These are phyloP conservation scores for Paguma larvata DNA, from an alignment of 2,797 vertebrate genomes.

Conservation along the genomic window DNA sequence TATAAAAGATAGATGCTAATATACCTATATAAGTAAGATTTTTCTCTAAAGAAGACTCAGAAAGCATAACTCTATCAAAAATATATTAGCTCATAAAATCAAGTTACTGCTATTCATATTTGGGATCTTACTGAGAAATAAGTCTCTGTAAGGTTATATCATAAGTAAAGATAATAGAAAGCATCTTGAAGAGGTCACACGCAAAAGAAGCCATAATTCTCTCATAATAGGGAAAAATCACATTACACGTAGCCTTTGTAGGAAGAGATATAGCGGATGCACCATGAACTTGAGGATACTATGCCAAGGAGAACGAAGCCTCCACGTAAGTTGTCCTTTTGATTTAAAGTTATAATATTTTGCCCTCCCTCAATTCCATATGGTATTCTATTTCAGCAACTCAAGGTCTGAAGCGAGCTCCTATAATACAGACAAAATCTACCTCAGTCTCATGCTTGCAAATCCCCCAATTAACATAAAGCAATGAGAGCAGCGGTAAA, in stretches of 20 bases:
- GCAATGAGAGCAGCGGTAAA: not conserved
- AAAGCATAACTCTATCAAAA: conserved; percentile 51
- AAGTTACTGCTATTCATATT: conserved; percentile 63
- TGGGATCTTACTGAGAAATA: conserved; percentile 65
- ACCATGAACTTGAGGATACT: conserved; percentile 47
- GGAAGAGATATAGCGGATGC: conserved; percentile 39
- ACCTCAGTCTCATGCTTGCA: not conserved
- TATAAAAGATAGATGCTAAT: not conserved
- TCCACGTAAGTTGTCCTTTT: not conserved
- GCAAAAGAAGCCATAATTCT: conserved; percentile 67
- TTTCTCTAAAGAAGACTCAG: conserved; percentile 39
- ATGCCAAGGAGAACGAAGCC: conserved; percentile 49
- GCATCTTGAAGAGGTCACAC: conserved; percentile 60
- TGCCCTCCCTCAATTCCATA: not conserved
- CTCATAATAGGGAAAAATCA: conserved; percentile 49
- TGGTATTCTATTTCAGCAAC: conserved; percentile 36
- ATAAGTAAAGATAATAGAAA: conserved; percentile 73
- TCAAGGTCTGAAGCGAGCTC: not conserved
- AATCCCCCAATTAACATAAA: not conserved
- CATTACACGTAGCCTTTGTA: conserved; percentile 47
- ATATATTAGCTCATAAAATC: conserved; percentile 68
- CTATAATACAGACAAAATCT: not conserved
- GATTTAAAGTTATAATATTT: conserved; percentile 57
- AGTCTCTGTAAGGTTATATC: conserved; percentile 64
- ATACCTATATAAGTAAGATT: not conserved